Conservation (phyloP, 2,797 vertebrate species). For the Gymnoscopelus microlampas region DNA sequence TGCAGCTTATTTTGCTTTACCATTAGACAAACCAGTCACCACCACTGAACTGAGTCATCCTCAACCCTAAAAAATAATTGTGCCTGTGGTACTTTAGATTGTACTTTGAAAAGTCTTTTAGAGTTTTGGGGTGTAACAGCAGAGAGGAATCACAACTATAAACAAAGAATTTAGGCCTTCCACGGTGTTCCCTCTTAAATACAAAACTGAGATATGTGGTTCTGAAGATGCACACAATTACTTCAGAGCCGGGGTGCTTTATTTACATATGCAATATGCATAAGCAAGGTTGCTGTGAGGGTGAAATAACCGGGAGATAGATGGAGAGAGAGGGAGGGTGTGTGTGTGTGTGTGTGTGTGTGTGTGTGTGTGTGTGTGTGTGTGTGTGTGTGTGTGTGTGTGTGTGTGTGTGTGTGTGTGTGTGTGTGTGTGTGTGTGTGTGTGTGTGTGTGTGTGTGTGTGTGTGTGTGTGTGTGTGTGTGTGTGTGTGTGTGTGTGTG, state of each 20-base stretch:
- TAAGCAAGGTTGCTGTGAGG: slow-evolving; percentile 89
- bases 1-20: not conserved
- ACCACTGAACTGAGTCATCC: slow-evolving; percentile 23
- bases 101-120: slow-evolving; percentile 79
- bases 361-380: slow-evolving; percentile 21
- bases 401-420: not conserved
- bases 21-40: not conserved
- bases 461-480: not conserved
- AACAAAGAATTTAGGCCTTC: slow-evolving; percentile 83
- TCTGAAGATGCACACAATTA: slow-evolving; percentile 95
- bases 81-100: slow-evolving; percentile 44
- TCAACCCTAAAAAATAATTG: slow-evolving; percentile 64
- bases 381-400: slow-evolving; percentile 1
- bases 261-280: slow-evolving; percentile 89
- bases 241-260: slow-evolving; percentile 86
- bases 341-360: slow-evolving; percentile 20
- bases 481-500: slow-evolving; percentile 13
- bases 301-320: slow-evolving; percentile 76
- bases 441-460: slow-evolving; percentile 22
- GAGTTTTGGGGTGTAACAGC: slow-evolving; percentile 32
- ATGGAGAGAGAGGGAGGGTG: slow-evolving; percentile 40
- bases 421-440: not conserved
- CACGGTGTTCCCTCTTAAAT: slow-evolving; percentile 61
- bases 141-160: slow-evolving; percentile 85
- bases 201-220: slow-evolving; percentile 80